phyloP scores from a whole-genome alignment of 2,797 vertebrate species.

The Carduelis carduelis region DNA sequence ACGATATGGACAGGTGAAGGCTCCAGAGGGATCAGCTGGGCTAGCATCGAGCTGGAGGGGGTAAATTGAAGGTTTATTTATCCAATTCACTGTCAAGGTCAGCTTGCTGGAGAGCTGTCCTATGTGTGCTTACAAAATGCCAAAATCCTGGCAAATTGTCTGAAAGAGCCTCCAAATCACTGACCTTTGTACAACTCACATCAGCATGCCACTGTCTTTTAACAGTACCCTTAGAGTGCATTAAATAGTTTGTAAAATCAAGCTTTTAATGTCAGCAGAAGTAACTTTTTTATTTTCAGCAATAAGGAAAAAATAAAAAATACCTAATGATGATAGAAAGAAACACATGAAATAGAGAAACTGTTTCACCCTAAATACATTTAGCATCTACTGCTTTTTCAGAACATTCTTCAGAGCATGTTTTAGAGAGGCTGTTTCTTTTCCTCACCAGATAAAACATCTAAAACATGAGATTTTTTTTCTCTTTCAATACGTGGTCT shows the following conservation, averaged over 20 bases:
- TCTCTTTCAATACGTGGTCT: neutral
- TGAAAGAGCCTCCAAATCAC: conserved; percentile 88
- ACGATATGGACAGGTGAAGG: conserved; percentile 98
- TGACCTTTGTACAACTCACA: conserved; percentile 96
- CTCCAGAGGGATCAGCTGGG: conserved; percentile 89
- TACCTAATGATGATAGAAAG: neutral
- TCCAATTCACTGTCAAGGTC: conserved; percentile 99
- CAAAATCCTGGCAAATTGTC: conserved; percentile 98
- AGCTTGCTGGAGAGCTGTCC: conserved; percentile 96
- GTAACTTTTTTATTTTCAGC: conserved; percentile 52
- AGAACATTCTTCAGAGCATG: neutral
- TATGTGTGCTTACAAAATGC: conserved; percentile 98
- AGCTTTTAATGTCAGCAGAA: conserved; percentile 75
- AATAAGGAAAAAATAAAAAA: neutral
- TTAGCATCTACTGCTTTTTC: neutral
- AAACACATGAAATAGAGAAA: neutral
- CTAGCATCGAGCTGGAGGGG: conserved; percentile 83
- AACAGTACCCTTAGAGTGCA: conserved; percentile 88
- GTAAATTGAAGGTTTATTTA: conserved; percentile 99
- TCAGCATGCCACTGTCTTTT: conserved; percentile 91
- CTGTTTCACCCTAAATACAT: neutral
- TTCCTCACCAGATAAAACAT: neutral
- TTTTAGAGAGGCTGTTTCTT: neutral
- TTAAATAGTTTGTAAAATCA: conserved; percentile 89
- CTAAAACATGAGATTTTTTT: neutral